A percentile compares a stretch with the other conserved stretches of the same genome.
These are phyloP conservation scores for Acleris holmiana DNA, from an alignment of 2,888 invertebrate genomes.

Conservation along the genomic window DNA sequence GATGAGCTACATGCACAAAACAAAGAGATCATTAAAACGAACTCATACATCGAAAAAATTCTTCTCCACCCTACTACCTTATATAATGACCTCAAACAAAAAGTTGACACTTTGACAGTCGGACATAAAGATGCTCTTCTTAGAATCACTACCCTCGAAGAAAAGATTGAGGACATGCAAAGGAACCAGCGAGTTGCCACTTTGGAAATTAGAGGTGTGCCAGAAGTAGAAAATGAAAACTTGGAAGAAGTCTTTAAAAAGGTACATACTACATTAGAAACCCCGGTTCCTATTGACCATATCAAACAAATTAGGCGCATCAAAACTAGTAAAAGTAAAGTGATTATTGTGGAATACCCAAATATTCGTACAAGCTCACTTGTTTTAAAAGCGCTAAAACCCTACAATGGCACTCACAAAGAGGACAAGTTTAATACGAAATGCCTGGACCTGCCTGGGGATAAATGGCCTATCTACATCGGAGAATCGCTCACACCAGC, in stretches of 20 bases:
- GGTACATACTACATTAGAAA: background rate
- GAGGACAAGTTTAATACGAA: conserved; percentile 3
- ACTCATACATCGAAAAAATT: background rate
- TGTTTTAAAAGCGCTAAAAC: background rate
- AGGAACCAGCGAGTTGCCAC: background rate
- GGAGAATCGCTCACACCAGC: conserved; percentile 1
- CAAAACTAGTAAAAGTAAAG: conserved; percentile 7
- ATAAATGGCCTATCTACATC: background rate
- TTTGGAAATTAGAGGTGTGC: background rate
- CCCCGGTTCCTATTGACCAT: background rate
- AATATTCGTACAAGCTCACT: background rate
- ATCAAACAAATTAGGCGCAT: conserved; percentile 2
- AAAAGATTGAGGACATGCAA: background rate
- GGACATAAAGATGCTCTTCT: background rate
- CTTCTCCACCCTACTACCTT: background rate
- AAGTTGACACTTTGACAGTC: background rate
- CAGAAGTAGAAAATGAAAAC: background rate
- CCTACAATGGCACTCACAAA: background rate
- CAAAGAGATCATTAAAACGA: background rate
- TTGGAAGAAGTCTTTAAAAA: background rate
- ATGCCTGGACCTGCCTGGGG: conserved; percentile 6
- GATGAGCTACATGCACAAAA: conserved; percentile 11
- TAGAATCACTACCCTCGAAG: background rate
- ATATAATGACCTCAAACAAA: background rate
- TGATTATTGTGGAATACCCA: conserved; percentile 7